These are phyloP conservation scores for Tenthredo notha DNA, from an alignment of 2,888 invertebrate species.

Conservation along the genomic window DNA sequence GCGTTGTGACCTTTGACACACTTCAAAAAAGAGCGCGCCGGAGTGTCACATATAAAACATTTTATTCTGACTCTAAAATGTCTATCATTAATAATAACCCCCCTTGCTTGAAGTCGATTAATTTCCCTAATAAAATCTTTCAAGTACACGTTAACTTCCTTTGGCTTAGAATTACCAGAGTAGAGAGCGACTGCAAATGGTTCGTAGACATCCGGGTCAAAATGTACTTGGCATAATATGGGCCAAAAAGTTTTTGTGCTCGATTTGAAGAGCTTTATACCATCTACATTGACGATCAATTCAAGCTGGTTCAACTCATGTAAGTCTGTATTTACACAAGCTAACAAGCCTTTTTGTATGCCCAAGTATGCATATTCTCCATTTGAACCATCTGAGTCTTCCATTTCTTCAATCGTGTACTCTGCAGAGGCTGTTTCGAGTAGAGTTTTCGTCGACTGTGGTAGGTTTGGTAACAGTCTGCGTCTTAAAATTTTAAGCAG, in stretches of 20 bases:
- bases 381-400: constrained; percentile 14
- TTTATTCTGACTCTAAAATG: constrained; percentile 35
- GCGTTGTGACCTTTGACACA: constrained; percentile 53
- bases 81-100: too few relatives aligned
- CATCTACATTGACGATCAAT: constrained; percentile 32
- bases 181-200: too few relatives aligned
- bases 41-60: constrained; percentile 56
- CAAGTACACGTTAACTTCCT: too few relatives aligned
- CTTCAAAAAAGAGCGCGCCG: constrained; percentile 56
- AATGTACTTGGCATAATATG: too few relatives aligned
- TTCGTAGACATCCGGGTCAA: too few relatives aligned
- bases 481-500: constrained; percentile 54
- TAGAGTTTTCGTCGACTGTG: constrained; percentile 55
- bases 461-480: constrained; percentile 51
- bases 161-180: too few relatives aligned
- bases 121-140: too few relatives aligned
- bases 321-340: constrained; percentile 22
- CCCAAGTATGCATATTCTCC: constrained; percentile 52
- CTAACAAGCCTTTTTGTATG: constrained; percentile 7
- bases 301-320: constrained; percentile 6
- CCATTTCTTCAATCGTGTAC: constrained; percentile 48
- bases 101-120: too few relatives aligned
- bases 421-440: constrained; percentile 33
- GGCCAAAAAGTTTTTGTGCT: constrained; percentile 26
- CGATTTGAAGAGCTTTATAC: constrained; percentile 33